Evolutionary conservation across 2,888 invertebrate species (phyloP), one percentile per base, ranked within the genome.

Genomic region (Machimus rusticus): DNA sequence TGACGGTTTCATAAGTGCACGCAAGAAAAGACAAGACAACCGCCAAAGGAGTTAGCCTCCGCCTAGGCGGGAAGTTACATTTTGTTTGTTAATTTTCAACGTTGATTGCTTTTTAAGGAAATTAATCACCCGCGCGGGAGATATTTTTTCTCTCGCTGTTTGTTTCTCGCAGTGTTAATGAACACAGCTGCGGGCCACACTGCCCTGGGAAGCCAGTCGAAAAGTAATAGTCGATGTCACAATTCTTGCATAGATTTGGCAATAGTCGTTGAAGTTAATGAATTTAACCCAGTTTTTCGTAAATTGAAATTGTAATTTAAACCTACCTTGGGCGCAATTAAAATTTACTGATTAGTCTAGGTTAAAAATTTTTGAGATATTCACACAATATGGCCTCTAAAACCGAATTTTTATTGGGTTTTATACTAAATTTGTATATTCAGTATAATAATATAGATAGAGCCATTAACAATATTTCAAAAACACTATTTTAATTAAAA

Each of bases 1-100:
- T 81, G 34, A 55, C 81, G 55, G 51, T 81, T 81, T 81, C 81
- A 81, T 81, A 81, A 81, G 43, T 81, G 46, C 78, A 55, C 55
- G 81, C 46, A 34, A 81, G 39, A 37, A 34, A 76, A 55, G 34
- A 55, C 46, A 34, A 81, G 39, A 37, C 76, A 76, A 74, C 43
- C 43, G 74, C 19, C 39, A 76, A 34, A 31, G 28, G 28, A 39
- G 39, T n/a, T n/a, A 12, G 66, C 9, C 39, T 12, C 28, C 6
- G 66, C 28, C 66, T 28, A 51, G 66, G 66, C 66, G 66, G 66
- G 66, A 66, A 66, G 66, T 66, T 66, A 66, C 66, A 66, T 23
- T 66, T 66, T 66, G 66, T 66, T 66, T 66, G 66, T 66, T 66
- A 66, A 66, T 66, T 66, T 66, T 66, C 66, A 66, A 66, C 23